Conservation (phyloP, 2,113 vertebrate species). For the Columba janthina region DNA sequence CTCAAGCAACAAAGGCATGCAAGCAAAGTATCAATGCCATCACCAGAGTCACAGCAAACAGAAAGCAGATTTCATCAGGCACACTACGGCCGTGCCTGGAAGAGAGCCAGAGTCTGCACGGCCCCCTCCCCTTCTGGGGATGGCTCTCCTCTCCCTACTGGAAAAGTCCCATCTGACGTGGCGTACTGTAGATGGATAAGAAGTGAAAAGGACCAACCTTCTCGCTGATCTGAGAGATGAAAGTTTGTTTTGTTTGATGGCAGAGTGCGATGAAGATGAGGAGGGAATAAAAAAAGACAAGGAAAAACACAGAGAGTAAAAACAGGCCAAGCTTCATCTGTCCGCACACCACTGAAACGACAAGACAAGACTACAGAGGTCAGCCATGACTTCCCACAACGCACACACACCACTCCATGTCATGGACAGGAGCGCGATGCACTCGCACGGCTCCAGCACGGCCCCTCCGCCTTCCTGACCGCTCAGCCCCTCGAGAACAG, state of each 20-base stretch:
- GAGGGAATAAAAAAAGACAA: slow-evolving; percentile 90
- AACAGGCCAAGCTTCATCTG: slow-evolving; percentile 96
- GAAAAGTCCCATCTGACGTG: slow-evolving; percentile 82
- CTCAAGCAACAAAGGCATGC: slow-evolving; percentile 66
- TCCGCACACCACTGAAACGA: slow-evolving; percentile 83
- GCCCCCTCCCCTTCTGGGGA: slow-evolving; percentile 68
- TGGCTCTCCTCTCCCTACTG: slow-evolving; percentile 80
- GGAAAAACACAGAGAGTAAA: slow-evolving; percentile 99
- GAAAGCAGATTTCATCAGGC: slow-evolving; percentile 57
- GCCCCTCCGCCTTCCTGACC: background rate
- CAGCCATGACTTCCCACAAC: slow-evolving; percentile 48
- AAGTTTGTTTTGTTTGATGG: slow-evolving; percentile 92
- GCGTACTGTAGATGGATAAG: slow-evolving; percentile 83
- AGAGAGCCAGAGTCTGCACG: slow-evolving; percentile 59
- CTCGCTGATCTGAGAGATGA: slow-evolving; percentile 99
- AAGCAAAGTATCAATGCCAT: slow-evolving; percentile 56
- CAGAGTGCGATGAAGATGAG: slow-evolving; percentile 93
- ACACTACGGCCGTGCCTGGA: slow-evolving; percentile 67
- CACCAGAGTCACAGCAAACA: slow-evolving; percentile 65
- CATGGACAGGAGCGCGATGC: rapidly evolving
- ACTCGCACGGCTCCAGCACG: background rate
- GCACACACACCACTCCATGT: slow-evolving; percentile 42
- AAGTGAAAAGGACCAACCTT: slow-evolving; percentile 99
- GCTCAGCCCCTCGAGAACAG: slow-evolving; percentile 28
- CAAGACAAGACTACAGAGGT: slow-evolving; percentile 78